phyloP scores from a whole-genome alignment of 2,113 vertebrate species.

The Bufo bufo region DNA sequence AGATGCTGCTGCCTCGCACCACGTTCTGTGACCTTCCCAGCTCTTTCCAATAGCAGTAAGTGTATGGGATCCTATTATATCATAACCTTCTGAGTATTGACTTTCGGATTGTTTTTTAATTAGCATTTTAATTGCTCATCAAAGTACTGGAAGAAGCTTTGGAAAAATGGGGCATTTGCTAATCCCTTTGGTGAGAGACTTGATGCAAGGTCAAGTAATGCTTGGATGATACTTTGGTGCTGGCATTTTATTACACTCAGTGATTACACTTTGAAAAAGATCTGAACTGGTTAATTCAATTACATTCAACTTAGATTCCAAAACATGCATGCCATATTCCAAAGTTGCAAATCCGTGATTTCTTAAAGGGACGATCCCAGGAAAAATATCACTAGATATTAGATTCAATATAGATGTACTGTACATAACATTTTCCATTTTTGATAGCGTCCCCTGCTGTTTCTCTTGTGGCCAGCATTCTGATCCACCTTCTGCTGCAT shows the following conservation, averaged over 20 bases:
- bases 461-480: too few relatives aligned
- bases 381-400: too few relatives aligned
- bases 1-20: slow-evolving; percentile 47
- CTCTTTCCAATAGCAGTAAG: slow-evolving; percentile 59
- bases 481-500: too few relatives aligned
- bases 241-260: neutral
- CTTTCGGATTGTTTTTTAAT: slow-evolving; percentile 77
- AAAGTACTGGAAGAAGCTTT: slow-evolving; percentile 71
- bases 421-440: too few relatives aligned
- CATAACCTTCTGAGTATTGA: slow-evolving; percentile 67
- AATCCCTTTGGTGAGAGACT: slow-evolving; percentile 71
- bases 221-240: neutral
- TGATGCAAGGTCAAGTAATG: slow-evolving; percentile 66
- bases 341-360: neutral
- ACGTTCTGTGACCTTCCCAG: slow-evolving; percentile 63
- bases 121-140: slow-evolving; percentile 78
- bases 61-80: slow-evolving; percentile 67
- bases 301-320: neutral
- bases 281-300: neutral
- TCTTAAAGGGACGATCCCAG: neutral
- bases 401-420: too few relatives aligned
- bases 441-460: too few relatives aligned
- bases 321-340: neutral
- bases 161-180: slow-evolving; percentile 67
- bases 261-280: neutral